Percentiles rank a stretch among this genome's conserved stretches.
phyloP scores from a whole-genome alignment of 2,888 invertebrate species.

The Prosopocoilus inquinatus region DNA sequence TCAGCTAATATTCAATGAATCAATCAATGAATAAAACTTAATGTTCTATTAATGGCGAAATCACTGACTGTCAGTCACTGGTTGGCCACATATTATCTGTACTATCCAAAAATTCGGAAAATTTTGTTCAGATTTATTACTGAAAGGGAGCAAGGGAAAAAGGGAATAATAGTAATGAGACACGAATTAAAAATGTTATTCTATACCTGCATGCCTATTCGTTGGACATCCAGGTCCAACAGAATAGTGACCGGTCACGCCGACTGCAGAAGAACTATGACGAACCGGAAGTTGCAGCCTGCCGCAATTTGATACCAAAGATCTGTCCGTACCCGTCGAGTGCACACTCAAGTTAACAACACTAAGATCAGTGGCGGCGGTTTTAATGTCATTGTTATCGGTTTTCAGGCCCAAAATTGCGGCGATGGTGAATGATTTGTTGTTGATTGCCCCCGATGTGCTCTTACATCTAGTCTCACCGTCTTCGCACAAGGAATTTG shows the following conservation, averaged over 20 bases:
- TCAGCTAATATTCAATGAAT: too few species aligned
- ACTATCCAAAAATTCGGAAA: too few species aligned
- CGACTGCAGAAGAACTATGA: constrained; percentile 33
- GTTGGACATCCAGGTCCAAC: constrained; percentile 29
- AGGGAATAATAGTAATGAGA: not conserved
- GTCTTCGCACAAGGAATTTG: constrained; percentile 39
- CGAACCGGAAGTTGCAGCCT: constrained; percentile 45
- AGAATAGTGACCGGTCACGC: constrained; percentile 38
- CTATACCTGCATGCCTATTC: constrained; percentile 28
- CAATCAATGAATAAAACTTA: too few species aligned
- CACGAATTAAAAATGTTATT: not conserved
- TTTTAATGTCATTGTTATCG: constrained; percentile 29
- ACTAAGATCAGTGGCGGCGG: constrained; percentile 37
- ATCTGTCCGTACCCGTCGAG: constrained; percentile 38
- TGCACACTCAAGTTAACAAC: constrained; percentile 59
- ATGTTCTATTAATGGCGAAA: too few species aligned
- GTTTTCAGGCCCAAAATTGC: constrained; percentile 76
- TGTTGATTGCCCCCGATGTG: constrained; percentile 38
- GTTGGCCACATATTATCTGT: too few species aligned
- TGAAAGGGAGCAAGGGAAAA: too few species aligned
- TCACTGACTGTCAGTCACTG: too few species aligned
- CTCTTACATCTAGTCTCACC: constrained; percentile 43
- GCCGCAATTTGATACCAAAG: constrained; percentile 41
- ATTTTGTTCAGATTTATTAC: too few species aligned
- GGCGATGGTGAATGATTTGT: constrained; percentile 78